These are phyloP conservation scores for Meloidogyne floridensis DNA, from an alignment of 1,140 invertebrate species.

Conservation along the genomic window DNA sequence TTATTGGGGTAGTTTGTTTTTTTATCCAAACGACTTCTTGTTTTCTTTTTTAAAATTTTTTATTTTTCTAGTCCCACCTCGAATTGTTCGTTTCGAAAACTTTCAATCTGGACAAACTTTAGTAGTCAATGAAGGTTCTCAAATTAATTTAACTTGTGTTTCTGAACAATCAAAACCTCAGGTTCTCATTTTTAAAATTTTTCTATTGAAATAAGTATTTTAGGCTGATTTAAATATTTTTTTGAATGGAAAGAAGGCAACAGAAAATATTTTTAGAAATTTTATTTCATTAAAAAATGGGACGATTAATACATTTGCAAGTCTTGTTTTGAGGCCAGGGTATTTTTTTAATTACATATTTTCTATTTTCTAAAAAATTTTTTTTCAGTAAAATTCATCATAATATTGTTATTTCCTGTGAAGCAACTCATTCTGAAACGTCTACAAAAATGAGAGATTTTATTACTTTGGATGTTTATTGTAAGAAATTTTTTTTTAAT, in stretches of 20 bases:
- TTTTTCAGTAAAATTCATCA: slow-evolving; percentile 53
- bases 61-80: slow-evolving; percentile 48
- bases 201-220: neutral
- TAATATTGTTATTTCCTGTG: slow-evolving; percentile 53
- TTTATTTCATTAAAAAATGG: slow-evolving; percentile 40
- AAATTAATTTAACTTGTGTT: slow-evolving; percentile 50
- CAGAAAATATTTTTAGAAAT: slow-evolving; percentile 40
- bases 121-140: slow-evolving; percentile 46
- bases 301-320: slow-evolving; percentile 40
- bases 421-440: slow-evolving; percentile 46
- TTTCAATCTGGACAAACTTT: slow-evolving; percentile 42
- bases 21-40: no score
- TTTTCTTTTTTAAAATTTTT: neutral
- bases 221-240: slow-evolving; percentile 43
- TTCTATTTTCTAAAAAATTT: neutral
- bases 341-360: slow-evolving; percentile 15
- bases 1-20: no score
- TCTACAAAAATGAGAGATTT: slow-evolving; percentile 40
- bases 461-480: slow-evolving; percentile 43
- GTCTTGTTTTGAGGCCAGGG: slow-evolving; percentile 41
- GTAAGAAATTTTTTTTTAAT: slow-evolving; percentile 1
- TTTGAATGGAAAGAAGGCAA: slow-evolving; percentile 46
- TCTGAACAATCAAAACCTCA: slow-evolving; percentile 42
- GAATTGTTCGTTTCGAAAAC: slow-evolving; percentile 40
- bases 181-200: neutral